phyloP scores from a whole-genome alignment of 2,113 vertebrate genomes.

The Ceyx melanurus region DNA sequence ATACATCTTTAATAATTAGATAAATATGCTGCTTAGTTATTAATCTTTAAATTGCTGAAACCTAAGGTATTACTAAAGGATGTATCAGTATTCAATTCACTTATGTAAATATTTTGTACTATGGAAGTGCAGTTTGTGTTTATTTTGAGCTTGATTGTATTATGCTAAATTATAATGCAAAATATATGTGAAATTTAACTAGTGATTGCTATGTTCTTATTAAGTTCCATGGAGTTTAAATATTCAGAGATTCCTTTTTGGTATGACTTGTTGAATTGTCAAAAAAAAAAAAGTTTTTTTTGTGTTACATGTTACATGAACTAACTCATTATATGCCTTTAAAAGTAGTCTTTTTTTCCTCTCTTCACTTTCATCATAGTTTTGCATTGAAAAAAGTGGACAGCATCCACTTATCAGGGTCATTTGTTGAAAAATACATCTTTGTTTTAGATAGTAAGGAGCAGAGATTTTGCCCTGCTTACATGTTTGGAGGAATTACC shows the following conservation, averaged over 20 bases:
- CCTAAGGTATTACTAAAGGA: not conserved
- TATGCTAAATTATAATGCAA: not conserved
- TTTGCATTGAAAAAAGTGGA: too few relatives aligned
- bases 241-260: not conserved
- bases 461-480: not conserved
- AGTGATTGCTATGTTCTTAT: not conserved
- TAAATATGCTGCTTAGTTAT: constrained; percentile 5
- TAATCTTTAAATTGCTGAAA: constrained; percentile 16
- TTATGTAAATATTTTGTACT: constrained; percentile 20
- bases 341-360: too few relatives aligned
- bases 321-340: too few relatives aligned
- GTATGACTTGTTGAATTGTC: not conserved
- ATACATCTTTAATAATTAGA: constrained; percentile 26
- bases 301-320: too few relatives aligned
- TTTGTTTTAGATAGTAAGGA: not conserved
- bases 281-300: too few relatives aligned
- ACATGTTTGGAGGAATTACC: not conserved
- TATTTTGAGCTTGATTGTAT: not conserved
- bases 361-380: too few relatives aligned
- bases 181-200: not conserved
- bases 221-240: not conserved
- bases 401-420: too few relatives aligned
- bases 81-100: not conserved
- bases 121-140: not conserved
- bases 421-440: too few relatives aligned